Evolutionary conservation across 2,113 vertebrate species (phyloP).

Genomic region (Hucho hucho): DNA sequence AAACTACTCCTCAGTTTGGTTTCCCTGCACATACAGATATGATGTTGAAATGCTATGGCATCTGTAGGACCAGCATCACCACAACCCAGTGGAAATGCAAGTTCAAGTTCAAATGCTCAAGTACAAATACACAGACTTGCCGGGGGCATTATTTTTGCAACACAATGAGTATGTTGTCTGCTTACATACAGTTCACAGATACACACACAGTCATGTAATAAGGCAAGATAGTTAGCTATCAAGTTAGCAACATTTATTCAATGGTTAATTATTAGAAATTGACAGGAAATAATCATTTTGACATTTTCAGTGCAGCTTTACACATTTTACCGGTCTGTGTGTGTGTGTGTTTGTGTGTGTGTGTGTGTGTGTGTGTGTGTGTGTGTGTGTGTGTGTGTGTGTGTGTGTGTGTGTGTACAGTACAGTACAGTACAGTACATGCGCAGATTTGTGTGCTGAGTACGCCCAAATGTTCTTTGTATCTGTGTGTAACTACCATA

Average conservation of each 20-base stretch:
- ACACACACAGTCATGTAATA: background rate
- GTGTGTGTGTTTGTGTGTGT: constrained; percentile 15
- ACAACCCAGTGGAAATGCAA: background rate
- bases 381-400: constrained; percentile 15
- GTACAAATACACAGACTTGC: constrained; percentile 25
- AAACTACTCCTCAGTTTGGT: background rate
- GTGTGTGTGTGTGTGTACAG: constrained; percentile 8
- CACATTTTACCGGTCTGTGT: background rate
- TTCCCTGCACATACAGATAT: background rate
- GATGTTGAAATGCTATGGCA: background rate
- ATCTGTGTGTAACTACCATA: constrained; percentile 28
- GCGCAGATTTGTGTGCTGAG: constrained; percentile 23
- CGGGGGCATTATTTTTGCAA: too few relatives aligned
- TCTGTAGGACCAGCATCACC: background rate
- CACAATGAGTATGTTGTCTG: too few relatives aligned
- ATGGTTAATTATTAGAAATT: background rate
- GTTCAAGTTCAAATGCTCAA: constrained; percentile 8
- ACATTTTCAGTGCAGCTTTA: background rate
- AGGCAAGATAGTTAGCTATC: background rate
- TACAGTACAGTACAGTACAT: constrained; percentile 6
- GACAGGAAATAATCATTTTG: background rate
- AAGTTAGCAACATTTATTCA: background rate
- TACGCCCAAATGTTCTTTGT: constrained; percentile 25
- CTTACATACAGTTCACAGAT: too few relatives aligned
- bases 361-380: constrained; percentile 7